phyloP scores from a whole-genome alignment of 2,797 vertebrate genomes.

The Anguilla obscura region DNA sequence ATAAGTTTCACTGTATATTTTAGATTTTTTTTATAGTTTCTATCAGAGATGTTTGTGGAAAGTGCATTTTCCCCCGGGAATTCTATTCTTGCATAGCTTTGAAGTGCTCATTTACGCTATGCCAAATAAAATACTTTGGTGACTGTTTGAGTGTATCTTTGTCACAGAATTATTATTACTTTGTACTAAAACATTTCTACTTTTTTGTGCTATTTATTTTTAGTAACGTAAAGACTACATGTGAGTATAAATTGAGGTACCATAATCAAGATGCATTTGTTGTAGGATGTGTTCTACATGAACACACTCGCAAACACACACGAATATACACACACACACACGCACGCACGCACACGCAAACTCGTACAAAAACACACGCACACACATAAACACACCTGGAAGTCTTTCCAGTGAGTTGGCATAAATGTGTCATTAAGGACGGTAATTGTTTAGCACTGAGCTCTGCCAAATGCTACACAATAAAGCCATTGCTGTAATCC shows the following conservation, averaged over 20 bases:
- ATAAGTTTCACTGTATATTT: constrained; percentile 68
- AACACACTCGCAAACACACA: neutral
- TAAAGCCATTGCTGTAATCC: neutral
- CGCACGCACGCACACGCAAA: neutral
- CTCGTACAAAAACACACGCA: neutral
- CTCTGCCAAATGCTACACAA: neutral
- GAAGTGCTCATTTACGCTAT: constrained; percentile 57
- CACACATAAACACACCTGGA: constrained; percentile 8
- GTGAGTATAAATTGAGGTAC: neutral
- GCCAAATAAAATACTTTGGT: constrained; percentile 72
- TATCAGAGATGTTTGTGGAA: constrained; percentile 74
- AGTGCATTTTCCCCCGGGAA: constrained; percentile 64
- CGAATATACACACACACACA: too few species aligned
- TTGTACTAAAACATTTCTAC: neutral
- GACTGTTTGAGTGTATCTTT: constrained; percentile 31
- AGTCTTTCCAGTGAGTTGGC: neutral
- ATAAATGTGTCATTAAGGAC: neutral
- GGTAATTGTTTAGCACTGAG: neutral
- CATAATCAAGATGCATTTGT: neutral
- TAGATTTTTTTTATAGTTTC: constrained; percentile 67
- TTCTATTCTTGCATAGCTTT: constrained; percentile 31
- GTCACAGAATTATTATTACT: neutral
- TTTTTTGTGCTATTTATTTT: neutral
- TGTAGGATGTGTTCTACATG: neutral
- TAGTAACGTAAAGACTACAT: neutral